phyloP scores from a whole-genome alignment of 1,140 invertebrate species.

The Samia ricini region DNA sequence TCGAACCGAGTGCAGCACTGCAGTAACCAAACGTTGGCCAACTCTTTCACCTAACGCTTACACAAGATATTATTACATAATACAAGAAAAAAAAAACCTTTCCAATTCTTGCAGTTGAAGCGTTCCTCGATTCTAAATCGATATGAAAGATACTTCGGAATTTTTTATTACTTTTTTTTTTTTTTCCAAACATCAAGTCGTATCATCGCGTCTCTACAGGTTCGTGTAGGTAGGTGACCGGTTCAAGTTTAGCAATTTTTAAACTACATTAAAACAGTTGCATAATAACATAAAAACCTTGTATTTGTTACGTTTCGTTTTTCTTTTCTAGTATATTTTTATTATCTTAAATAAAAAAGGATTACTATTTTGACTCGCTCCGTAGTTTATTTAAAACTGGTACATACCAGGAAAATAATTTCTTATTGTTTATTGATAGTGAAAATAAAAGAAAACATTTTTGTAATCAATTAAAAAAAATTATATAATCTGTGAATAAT shows the following conservation, averaged over 20 bases:
- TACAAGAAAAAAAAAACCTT: too few relatives aligned
- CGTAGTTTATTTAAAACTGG: too few relatives aligned
- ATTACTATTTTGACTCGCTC: too few relatives aligned
- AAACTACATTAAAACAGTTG: neutral
- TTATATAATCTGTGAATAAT: too few relatives aligned
- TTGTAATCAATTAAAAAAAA: too few relatives aligned
- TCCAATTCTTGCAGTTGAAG: slow-evolving; percentile 41
- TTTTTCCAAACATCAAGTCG: too few relatives aligned
- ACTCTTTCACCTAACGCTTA: slow-evolving; percentile 61
- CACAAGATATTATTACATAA: slow-evolving; percentile 59
- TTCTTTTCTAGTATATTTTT: neutral
- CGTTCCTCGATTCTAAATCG: slow-evolving; percentile 23
- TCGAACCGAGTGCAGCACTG: slow-evolving; percentile 50
- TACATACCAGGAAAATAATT: too few relatives aligned
- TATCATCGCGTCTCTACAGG: too few relatives aligned
- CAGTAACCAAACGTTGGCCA: slow-evolving; percentile 26
- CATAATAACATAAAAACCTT: neutral
- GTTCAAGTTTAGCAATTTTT: slow-evolving; percentile 15
- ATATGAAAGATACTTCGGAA: neutral
- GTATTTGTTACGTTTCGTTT: neutral
- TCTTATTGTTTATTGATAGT: too few relatives aligned
- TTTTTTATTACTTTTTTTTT: neutral
- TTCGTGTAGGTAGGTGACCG: slow-evolving; percentile 8
- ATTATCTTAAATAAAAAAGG: too few relatives aligned
- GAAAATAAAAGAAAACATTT: too few relatives aligned